Percentiles rank a stretch among this genome's conserved stretches.
Evolutionary conservation across 1,140 invertebrate genomes (phyloP).

Genomic region (Apocrypta bakeri): DNA sequence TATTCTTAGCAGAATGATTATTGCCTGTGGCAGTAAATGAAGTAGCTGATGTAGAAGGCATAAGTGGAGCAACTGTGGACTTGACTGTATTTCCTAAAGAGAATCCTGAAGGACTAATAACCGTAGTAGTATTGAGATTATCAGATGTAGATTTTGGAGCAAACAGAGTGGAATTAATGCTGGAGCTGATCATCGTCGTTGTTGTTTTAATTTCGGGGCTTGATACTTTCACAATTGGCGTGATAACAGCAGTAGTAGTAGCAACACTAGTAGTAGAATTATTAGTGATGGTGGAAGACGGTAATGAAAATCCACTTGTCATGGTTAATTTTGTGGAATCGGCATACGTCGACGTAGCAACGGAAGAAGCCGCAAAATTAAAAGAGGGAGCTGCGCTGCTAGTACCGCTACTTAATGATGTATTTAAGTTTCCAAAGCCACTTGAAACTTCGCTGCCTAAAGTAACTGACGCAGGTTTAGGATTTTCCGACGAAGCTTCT

Average conservation of each 20-base stretch:
- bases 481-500: neutral
- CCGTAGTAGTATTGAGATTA: neutral
- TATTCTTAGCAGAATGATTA: neutral
- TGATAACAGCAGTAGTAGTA: neutral
- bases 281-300: slow-evolving; percentile 9
- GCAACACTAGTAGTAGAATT: slow-evolving; percentile 3
- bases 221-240: neutral
- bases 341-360: slow-evolving; percentile 1
- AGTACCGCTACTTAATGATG: neutral
- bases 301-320: slow-evolving; percentile 26
- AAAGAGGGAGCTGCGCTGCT: neutral
- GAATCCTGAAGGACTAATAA: neutral
- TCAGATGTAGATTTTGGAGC: neutral
- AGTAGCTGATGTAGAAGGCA: neutral
- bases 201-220: slow-evolving; percentile 14
- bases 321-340: slow-evolving; percentile 1
- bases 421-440: slow-evolving; percentile 7
- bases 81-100: neutral
- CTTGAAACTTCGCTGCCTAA: neutral
- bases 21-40: neutral
- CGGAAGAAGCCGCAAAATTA: neutral
- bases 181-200: neutral
- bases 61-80: neutral
- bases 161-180: neutral
- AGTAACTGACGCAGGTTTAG: neutral